Base-by-base conservation (phyloP, 2,888 invertebrate genomes). In the Zonitis immaculata region DNA sequence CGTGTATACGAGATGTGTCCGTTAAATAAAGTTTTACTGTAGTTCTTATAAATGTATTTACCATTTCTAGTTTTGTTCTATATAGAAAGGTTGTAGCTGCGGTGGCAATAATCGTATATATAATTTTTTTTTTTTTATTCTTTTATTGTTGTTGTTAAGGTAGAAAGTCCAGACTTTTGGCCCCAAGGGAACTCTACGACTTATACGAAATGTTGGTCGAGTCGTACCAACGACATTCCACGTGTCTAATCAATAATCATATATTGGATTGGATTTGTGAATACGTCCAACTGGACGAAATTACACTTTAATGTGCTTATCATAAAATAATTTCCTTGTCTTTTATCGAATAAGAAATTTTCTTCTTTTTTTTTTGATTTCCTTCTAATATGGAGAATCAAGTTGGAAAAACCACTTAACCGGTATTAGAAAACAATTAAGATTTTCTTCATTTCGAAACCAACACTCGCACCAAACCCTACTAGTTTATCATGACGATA, bases 161-260 rank as follows among this genome's bases (percentile, higher is more conserved):
- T 16, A 16, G 16, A 1, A 14, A 14, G 6, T 1, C 35, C 9
- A 4, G 8, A 14, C 32, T 11, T 16, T 35, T 8, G 9, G 45
- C 50, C 61, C 63, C 57, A 56, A 22, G 63, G 62, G 64, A 66
- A 44, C 45, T 44, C 56, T 55, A 47, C 49, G 53, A 52, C 57
- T 61, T 63, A 61, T 67, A 67, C 66, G 66, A 68, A 67, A 67
- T 68, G 65, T 62, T 62, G 54, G 58, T 62, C 52, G 56, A 51
- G 58, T 59, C 49, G 49, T 51, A n/a, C 30, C 56, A 39, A 35
- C 50, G 52, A 44, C 45, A 44, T 52, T 54, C 53, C 47, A 35
- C 53, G 54, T 51, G 51, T 22, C 44, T 49, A n/a, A n/a, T n/a
- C n/a, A n/a, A n/a, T 54, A 59, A 59, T 59, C 54, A 52, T 56